Evolutionary conservation across 1,140 invertebrate genomes (phyloP).

Genomic region (Diploscapter pachys): DNA sequence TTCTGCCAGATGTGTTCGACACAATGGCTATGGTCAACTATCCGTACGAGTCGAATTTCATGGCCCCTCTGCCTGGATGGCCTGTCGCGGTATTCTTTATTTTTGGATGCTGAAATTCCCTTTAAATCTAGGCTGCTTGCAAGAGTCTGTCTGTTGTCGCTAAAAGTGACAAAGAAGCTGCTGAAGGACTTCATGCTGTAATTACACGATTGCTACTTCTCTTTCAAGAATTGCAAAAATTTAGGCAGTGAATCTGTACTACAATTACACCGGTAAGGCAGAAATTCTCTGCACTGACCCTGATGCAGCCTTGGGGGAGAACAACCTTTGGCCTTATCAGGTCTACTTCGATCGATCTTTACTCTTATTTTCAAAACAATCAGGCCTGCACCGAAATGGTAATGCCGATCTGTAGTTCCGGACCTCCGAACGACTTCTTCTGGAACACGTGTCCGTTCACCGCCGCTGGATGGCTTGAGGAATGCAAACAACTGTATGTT

Average conservation of each 20-base stretch:
- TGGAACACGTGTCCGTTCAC: conserved; percentile 57
- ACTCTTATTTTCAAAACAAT: background rate
- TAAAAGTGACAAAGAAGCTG: conserved; percentile 63
- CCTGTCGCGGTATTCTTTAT: conserved; percentile 66
- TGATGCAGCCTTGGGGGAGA: conserved; percentile 64
- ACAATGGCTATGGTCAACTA: conserved; percentile 63
- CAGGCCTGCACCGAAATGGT: conserved; percentile 86
- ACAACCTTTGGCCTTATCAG: conserved; percentile 70
- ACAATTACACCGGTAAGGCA: conserved; percentile 73
- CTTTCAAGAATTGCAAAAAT: conserved; percentile 61
- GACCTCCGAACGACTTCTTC: conserved; percentile 60
- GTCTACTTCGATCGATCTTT: conserved; percentile 7
- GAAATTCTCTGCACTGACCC: conserved; percentile 24
- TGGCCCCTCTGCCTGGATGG: conserved; percentile 62
- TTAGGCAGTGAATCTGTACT: conserved; percentile 72
- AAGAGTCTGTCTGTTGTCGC: conserved; percentile 35
- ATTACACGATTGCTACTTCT: background rate
- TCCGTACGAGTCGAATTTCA: conserved; percentile 62
- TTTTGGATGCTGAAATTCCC: background rate
- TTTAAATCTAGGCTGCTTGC: conserved; percentile 13
- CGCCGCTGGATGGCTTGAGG: conserved; percentile 66
- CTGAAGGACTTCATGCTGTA: conserved; percentile 67
- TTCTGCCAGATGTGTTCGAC: conserved; percentile 50
- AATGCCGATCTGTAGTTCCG: conserved; percentile 82
- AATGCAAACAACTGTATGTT: conserved; percentile 3